Conservation (phyloP, 2,797 vertebrate genomes). For the Lemur catta region DNA sequence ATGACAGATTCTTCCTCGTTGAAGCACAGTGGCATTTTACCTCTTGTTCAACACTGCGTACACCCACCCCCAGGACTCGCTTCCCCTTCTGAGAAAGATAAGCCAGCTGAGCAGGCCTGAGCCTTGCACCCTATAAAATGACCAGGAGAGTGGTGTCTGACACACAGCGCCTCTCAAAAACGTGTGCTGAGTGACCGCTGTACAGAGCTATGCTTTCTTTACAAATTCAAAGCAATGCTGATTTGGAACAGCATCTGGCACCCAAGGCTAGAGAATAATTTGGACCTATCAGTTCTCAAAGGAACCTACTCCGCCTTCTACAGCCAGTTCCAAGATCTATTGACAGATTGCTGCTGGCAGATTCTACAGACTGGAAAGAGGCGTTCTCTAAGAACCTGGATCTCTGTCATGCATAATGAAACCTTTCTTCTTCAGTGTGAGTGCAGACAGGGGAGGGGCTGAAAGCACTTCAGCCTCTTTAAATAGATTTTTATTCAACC, state of each 20-base stretch:
- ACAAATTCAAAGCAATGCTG: background rate
- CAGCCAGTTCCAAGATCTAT: background rate
- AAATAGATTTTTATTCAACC: conserved; percentile 1
- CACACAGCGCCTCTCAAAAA: background rate
- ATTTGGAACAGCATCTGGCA: background rate
- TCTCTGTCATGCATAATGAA: background rate
- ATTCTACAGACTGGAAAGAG: background rate
- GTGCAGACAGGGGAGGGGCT: background rate
- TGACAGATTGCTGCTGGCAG: background rate
- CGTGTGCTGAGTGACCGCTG: background rate
- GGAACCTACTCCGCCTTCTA: background rate
- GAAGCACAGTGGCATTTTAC: background rate
- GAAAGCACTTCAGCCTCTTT: background rate
- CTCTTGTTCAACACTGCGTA: background rate
- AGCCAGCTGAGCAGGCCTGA: background rate
- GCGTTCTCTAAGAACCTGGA: background rate
- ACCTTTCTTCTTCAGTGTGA: background rate
- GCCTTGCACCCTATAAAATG: background rate
- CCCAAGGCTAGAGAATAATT: background rate
- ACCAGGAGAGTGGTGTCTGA: background rate
- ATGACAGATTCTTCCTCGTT: background rate
- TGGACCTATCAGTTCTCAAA: background rate
- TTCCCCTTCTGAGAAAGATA: background rate
- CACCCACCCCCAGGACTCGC: background rate
- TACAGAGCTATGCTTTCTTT: background rate